phyloP scores from a whole-genome alignment of 1,140 invertebrate genomes.

The Galendromus occidentalis region DNA sequence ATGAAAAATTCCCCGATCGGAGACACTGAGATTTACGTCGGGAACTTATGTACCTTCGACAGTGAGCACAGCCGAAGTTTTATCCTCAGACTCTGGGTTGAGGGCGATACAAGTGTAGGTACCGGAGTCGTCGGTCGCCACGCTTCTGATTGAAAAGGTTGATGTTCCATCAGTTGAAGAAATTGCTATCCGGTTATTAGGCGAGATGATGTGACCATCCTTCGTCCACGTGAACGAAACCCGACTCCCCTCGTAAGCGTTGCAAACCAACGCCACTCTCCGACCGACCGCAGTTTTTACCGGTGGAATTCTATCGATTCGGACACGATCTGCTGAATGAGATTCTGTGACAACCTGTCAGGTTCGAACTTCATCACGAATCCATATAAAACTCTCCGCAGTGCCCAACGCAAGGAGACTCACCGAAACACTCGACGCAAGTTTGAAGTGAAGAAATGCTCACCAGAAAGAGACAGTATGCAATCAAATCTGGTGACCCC shows the following conservation, averaged over 20 bases:
- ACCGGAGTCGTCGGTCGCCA: not conserved
- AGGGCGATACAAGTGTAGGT: not conserved
- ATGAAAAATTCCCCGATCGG: not conserved
- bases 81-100: not conserved
- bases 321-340: not conserved
- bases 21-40: not conserved
- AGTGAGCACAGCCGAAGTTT: not conserved
- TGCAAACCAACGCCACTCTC: not conserved
- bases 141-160: not conserved
- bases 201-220: not conserved
- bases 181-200: not conserved
- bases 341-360: too few relatives aligned
- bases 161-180: not conserved
- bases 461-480: too few relatives aligned
- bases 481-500: too few relatives aligned
- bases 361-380: too few relatives aligned
- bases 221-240: not conserved
- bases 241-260: not conserved
- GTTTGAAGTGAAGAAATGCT: too few relatives aligned
- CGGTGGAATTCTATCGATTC: not conserved
- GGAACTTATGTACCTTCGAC: not conserved
- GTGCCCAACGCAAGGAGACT: too few relatives aligned
- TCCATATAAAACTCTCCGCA: too few relatives aligned
- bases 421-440: too few relatives aligned
- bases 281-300: not conserved